Evolutionary conservation across 2,113 vertebrate genomes (phyloP), one percentile per base, ranked within the genome.

Genomic region (Willisornis vidua): DNA sequence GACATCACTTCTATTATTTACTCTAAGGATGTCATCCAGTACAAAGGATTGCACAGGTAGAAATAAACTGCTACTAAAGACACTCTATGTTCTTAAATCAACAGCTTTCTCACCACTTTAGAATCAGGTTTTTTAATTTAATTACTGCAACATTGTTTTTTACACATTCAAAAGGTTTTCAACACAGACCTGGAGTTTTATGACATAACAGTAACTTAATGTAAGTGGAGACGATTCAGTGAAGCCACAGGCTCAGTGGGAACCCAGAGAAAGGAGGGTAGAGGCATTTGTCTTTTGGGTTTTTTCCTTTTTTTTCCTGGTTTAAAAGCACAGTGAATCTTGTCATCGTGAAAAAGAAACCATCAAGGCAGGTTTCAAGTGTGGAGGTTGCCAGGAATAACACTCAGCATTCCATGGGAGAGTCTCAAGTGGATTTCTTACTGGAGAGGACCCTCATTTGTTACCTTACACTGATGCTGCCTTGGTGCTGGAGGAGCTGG

Each of bases 161-260:
- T 48, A 49, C 29, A 57, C 3, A 1, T 68, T 78, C 79, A 23
- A 75, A 77, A 93, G 52, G 20, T 61, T 76, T 82, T 29, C 35
- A 20, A 46, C 19, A 4, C 7, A 45, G 72, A 59, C 35, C 18
- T 19, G 45, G 52, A 45, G 31, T 83, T 83, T 63, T 23, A 17
- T 54, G 25, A 10, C 1, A 0, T 31, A 54, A 28, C 14, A 22
- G 7, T 41, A 62, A 67, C 48, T 46, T 46, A 12, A 35, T 15
- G 5, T 26, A 31, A 71, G 33, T 4, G 51, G 22, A 77, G 59
- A 81, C 37, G 74, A 46, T 33, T 77, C 55, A 31, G 54, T 65
- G 49, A 18, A 26, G 35, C 46, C 51, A 4, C n/a, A 49, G 10
- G 72, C 41, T 65, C 39, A 31, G 72, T 39, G 46, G 55, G 63